Percentiles rank a stretch among this genome's conserved stretches.
phyloP scores from a whole-genome alignment of 2,888 invertebrate genomes.

The Cephus spinipes region DNA sequence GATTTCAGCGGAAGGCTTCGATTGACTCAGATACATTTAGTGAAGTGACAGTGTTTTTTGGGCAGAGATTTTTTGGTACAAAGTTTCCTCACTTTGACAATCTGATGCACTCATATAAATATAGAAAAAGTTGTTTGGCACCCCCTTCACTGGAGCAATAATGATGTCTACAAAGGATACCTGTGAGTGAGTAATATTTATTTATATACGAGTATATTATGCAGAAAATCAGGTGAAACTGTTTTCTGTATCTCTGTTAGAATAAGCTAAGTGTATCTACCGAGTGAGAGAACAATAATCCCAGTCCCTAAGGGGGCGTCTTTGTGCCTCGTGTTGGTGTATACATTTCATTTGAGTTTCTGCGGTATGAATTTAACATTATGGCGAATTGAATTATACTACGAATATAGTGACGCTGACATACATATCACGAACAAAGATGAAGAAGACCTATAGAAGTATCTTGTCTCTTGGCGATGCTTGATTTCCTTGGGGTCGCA shows the following conservation, averaged over 20 bases:
- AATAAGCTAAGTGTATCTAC: background rate
- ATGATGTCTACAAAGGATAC: background rate
- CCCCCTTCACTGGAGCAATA: background rate
- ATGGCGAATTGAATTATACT: conserved; percentile 31
- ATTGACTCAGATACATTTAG: too few relatives aligned
- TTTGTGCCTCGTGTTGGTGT: background rate
- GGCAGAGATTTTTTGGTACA: too few relatives aligned
- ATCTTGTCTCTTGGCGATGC: conserved; percentile 26
- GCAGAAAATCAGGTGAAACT: background rate
- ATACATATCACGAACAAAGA: conserved; percentile 15
- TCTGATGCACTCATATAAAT: too few relatives aligned
- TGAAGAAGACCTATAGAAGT: conserved; percentile 25
- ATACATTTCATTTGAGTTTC: conserved; percentile 26
- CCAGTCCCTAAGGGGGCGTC: background rate
- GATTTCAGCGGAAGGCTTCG: too few relatives aligned
- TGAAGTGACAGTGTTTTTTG: too few relatives aligned
- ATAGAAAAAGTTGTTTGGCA: too few relatives aligned
- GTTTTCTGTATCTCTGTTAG: background rate
- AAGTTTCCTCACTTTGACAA: too few relatives aligned
- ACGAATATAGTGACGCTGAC: conserved; percentile 23
- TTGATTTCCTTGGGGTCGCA: conserved; percentile 42
- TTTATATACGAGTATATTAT: background rate
- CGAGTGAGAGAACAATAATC: conserved; percentile 1
- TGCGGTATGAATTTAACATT: conserved; percentile 36
- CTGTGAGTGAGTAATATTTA: background rate